Evolutionary conservation across 2,888 invertebrate species (phyloP), one percentile per base, ranked within the genome.

Genomic region (Eupithecia vulgata): DNA sequence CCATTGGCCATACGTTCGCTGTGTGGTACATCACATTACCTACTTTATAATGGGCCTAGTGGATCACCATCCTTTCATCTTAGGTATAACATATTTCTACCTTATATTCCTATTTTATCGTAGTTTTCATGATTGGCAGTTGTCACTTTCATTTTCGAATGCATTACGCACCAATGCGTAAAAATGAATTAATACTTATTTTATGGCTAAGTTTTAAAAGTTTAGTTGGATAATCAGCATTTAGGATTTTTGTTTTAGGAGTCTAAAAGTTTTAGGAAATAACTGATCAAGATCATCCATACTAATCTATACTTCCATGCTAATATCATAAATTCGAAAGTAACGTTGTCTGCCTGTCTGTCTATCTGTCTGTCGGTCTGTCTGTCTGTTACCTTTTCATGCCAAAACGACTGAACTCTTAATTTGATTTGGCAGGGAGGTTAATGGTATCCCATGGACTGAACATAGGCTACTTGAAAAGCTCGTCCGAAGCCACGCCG

Each of bases 1-100:
- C 82, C 76, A 88, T 88, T 88, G 87, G 89, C 76, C 76, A 79
- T 72, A 68, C 73, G 78, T 69, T 74, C 59, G 45, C 73, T 61
- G 37, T 59, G 42, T 40, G 65, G 59, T 72, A 59, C 71, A 64
- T 65, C 17, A 57, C 65, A 52, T 71, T 67, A 71, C 62, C n/a
- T 40, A 25, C 37, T 42, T 17, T 15, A 42, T 57, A 57, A 57
- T 57, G 3, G 21, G 13, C 25, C 52, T 21, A 52, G 52, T 25
- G 13, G 12, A 57, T 57, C 57, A n/a, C n/a, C n/a, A 57, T 57
- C 57, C 13, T 25, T 57, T 57, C 25, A 57, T 57, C 12, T 12
- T 13, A n/a, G n/a, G n/a, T n/a, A 13, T 57, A 57, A 25, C 52
- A 52, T 57, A 12, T 52, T 52, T 52, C 4, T 21, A 21, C 21